Percentiles rank a stretch among this genome's conserved stretches.
Evolutionary conservation across 2,888 invertebrate species (phyloP).

Genomic region (Carterocephalus palaemon): DNA sequence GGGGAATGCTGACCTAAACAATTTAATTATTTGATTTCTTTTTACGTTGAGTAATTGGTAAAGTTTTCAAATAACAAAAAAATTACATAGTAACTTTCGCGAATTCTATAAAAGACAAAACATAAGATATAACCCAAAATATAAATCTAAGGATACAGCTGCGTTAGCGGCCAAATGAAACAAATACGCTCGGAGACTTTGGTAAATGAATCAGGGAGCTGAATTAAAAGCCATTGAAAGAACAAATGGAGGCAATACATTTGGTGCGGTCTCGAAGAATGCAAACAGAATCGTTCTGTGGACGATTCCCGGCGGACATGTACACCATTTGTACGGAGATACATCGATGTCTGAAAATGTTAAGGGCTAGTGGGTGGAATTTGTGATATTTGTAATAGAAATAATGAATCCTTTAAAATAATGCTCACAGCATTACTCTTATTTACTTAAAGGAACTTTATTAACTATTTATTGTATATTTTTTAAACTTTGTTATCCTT

Average conservation of each 20-base stretch:
- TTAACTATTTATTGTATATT: no score
- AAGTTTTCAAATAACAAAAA: no score
- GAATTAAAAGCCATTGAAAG: conserved; percentile 32
- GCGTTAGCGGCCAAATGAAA: conserved; percentile 7
- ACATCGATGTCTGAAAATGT: conserved; percentile 17
- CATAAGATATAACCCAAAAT: no score
- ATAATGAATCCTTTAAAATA: no score
- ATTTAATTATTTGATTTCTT: no score
- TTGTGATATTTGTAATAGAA: conserved; percentile 1
- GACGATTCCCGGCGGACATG: conserved; percentile 18
- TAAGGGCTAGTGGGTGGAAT: conserved; percentile 2
- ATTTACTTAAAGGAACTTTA: no score
- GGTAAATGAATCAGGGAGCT: conserved; percentile 23
- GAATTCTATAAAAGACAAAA: no score
- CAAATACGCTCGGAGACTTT: conserved; percentile 11
- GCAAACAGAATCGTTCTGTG: conserved; percentile 19
- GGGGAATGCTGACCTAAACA: conserved; percentile 8
- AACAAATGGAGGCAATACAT: conserved; percentile 33
- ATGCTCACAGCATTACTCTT: no score
- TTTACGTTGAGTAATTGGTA: no score
- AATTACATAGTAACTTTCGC: no score
- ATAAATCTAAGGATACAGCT: neutral
- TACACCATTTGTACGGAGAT: conserved; percentile 17
- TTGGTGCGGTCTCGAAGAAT: conserved; percentile 27
- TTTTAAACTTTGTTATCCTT: no score